Conservation (phyloP, 2,888 invertebrate genomes). For the Andrena fulva region DNA sequence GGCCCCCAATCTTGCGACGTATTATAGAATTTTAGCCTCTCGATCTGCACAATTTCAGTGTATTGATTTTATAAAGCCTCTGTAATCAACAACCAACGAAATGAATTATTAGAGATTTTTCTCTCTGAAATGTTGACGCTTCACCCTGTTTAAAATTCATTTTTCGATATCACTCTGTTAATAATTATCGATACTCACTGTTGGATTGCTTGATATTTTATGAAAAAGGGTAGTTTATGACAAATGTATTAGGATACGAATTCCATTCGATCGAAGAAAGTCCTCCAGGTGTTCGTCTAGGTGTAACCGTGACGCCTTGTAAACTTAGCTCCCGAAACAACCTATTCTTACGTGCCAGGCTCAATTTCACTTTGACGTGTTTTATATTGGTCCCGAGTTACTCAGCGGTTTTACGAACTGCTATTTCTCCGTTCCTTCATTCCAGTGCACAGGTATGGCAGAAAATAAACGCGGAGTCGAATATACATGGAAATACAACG, state of each 20-base stretch:
- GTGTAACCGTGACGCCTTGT: constrained; percentile 39
- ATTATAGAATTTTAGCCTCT: too few relatives aligned
- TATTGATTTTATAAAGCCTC: too few relatives aligned
- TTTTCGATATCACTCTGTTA: too few relatives aligned
- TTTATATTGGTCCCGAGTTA: constrained; percentile 68
- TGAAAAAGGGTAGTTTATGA: too few relatives aligned
- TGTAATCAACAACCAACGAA: too few relatives aligned
- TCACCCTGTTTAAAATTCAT: neutral
- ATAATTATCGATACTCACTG: too few relatives aligned
- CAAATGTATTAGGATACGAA: too few relatives aligned
- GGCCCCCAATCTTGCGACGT: too few relatives aligned
- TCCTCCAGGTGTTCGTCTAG: constrained; percentile 42
- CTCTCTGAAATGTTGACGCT: neutral
- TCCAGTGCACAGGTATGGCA: neutral
- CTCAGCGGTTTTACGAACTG: constrained; percentile 66
- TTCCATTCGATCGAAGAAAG: constrained; percentile 4
- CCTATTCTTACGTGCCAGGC: constrained; percentile 57
- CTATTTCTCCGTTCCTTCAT: constrained; percentile 36
- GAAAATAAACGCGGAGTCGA: neutral
- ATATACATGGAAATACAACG: neutral
- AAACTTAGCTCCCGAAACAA: constrained; percentile 53
- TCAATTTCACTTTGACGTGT: constrained; percentile 68
- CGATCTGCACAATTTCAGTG: too few relatives aligned
- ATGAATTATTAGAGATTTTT: too few relatives aligned
- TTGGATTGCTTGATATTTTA: neutral